Evolutionary conservation across 2,113 vertebrate genomes (phyloP), one percentile per base, ranked within the genome.

Genomic region (Antechinus stuartii): DNA sequence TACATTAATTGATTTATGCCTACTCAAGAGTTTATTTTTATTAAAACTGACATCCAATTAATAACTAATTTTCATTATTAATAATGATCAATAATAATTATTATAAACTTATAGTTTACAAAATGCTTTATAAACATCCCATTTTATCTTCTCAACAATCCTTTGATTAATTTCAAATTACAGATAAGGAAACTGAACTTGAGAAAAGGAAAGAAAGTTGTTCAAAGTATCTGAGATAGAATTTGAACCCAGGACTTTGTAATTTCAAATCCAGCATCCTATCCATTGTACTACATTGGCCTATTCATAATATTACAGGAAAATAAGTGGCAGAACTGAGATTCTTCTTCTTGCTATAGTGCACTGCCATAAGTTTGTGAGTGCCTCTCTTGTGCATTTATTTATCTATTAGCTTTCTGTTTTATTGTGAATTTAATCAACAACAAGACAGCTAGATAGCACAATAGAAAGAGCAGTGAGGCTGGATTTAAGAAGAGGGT

Each of bases 31-130:
- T 90, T 89, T 47, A 50, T 50, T 89, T 6, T 6, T 19, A 11
- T 23, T 56, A 12, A 93, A 95, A 96, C 0, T 90, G 92, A n/a
- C 30, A 61, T 26, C 56, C 57, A 97, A 93, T 92, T 90, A 93
- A 94, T 96, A 91, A 9, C 68, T 49, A 7, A 49, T 49, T 49
- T 49, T 49, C 49, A 7, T 49, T 49, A 49, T 49, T 49, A 5
- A 49, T 49, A 8, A 6, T 49, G 49, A 49, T 49, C 49, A 49
- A 49, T 49, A 49, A 49, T 49, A 5, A 49, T 49, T 49, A 49
- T 49, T 49, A 49, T 49, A 49, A 49, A 49, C 49, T 49, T 49
- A 54, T 0, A 16, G 46, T 90, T 94, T 96, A 10, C 30, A 25
- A 53, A 95, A 25, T 6, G 25, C 50, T 91, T 84, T 93, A 16